Conservation (phyloP, 2,113 vertebrate genomes). For the Cavia aperea region DNA sequence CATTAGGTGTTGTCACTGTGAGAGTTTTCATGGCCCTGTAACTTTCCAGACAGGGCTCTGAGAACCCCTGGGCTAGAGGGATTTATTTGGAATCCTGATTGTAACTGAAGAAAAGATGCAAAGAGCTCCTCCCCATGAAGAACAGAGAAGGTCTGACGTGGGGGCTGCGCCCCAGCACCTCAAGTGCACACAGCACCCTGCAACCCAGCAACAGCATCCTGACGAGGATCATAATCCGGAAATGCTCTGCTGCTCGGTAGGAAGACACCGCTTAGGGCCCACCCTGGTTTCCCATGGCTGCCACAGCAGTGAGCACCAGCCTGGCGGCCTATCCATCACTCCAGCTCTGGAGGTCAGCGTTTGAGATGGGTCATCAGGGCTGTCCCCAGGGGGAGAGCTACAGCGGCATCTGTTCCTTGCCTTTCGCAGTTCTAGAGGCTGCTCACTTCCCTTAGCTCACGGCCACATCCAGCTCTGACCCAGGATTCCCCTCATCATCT, state of each 20-base stretch:
- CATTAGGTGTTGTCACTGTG: neutral
- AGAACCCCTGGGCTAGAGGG: constrained; percentile 21
- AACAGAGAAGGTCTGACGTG: constrained; percentile 40
- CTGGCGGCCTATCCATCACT: neutral
- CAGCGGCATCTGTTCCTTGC: neutral
- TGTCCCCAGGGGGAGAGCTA: neutral
- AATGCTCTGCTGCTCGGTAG: neutral
- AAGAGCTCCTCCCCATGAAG: constrained; percentile 52
- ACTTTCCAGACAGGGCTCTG: constrained; percentile 8
- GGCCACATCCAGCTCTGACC: neutral
- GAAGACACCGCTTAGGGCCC: neutral
- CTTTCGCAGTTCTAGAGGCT: neutral
- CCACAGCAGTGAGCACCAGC: neutral
- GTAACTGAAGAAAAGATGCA: constrained; percentile 51
- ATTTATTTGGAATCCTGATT: constrained; percentile 44
- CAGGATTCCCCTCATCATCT: neutral
- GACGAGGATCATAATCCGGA: neutral
- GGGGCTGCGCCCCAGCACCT: neutral
- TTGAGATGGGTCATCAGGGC: neutral
- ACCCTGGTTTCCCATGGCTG: neutral
- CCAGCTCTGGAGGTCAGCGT: neutral
- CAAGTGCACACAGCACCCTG: neutral
- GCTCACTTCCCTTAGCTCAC: neutral
- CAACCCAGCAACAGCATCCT: neutral
- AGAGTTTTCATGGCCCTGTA: constrained; percentile 16